Evolutionary conservation across 2,797 vertebrate species (phyloP), one percentile per base, ranked within the genome.

Genomic region (Serranus cabrilla): DNA sequence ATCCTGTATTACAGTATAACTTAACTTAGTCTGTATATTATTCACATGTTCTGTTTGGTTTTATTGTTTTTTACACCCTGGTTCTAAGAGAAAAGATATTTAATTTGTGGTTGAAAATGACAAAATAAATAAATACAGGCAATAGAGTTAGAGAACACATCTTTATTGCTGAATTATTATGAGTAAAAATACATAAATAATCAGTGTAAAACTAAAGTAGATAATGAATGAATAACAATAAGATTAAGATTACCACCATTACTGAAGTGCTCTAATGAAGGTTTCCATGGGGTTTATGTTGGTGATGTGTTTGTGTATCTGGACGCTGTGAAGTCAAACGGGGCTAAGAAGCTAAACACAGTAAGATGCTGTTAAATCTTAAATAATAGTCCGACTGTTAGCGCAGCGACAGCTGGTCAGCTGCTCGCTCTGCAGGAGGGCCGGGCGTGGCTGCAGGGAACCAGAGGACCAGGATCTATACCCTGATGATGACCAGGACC

Each of bases 361-460:
- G 63, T 80, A 62, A 81, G 80, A 87, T 76, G 58, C 62, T 78
- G 56, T 82, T 86, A 66, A 85, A 86, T 75, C 87, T 82, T 13
- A 69, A 79, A 74, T 70, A 71, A 79, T 63, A 74, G 71, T 76
- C 56, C 34, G 78, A 71, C 58, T 80, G 81, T 82, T 65, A 60
- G 31, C 13, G 34, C 25, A 68, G 75, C 43, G 86, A 87, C 90
- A 90, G 86, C 84, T 90, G 89, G 81, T 81, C 71, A 18, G 6
- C 72, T 70, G 71, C 65, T 77, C 8, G 23, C 75, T 62, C 82
- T 73, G 78, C 47, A 62, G 83, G 82, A 52, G 76, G 77, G 47
- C 67, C 20, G 31, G 61, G 20, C 46, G 50, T 10, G 11, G 21
- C 67, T 68, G 52, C 47, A 61, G 13, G 64, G 68, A 34, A 60